These are phyloP conservation scores for Scylla paramamosain DNA, from an alignment of 1,140 invertebrate genomes.

Conservation along the genomic window DNA sequence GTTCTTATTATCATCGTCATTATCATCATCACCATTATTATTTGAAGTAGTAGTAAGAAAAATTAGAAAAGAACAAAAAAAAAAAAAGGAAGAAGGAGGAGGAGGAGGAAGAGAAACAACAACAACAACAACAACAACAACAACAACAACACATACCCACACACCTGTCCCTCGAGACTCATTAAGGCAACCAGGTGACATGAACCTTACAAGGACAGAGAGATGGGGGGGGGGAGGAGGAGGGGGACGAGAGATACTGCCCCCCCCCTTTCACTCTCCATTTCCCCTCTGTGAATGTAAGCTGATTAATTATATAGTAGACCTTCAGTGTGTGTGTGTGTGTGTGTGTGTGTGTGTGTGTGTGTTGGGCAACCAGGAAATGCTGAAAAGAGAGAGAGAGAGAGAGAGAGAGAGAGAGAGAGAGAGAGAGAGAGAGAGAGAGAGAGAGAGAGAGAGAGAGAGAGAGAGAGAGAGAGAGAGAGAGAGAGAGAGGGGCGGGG, in stretches of 20 bases:
- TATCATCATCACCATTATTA: no score
- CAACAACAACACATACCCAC: no score
- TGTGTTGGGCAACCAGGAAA: not conserved
- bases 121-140: no score
- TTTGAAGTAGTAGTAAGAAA: no score
- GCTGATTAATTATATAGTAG: not conserved
- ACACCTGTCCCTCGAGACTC: no score
- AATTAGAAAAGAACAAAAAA: no score
- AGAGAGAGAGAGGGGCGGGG: not conserved
- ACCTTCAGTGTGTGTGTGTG: not conserved
- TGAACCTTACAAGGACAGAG: not conserved
- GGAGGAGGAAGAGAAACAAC: no score
- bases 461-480: slow-evolving; percentile 31
- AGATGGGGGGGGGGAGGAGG: not conserved
- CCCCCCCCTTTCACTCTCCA: no score
- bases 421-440: slow-evolving; percentile 38
- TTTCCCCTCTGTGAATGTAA: not conserved
- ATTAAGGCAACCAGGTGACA: no score
- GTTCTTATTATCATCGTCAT: no score
- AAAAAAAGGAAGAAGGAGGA: no score
- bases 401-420: slow-evolving; percentile 32
- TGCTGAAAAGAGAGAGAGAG: not conserved
- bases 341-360: slow-evolving; percentile 26
- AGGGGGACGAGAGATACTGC: not conserved
- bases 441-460: slow-evolving; percentile 43